A percentile compares a stretch with the other conserved stretches of the same genome.
Evolutionary conservation across 2,888 invertebrate genomes (phyloP).

Genomic region (Oeneis ivallda): DNA sequence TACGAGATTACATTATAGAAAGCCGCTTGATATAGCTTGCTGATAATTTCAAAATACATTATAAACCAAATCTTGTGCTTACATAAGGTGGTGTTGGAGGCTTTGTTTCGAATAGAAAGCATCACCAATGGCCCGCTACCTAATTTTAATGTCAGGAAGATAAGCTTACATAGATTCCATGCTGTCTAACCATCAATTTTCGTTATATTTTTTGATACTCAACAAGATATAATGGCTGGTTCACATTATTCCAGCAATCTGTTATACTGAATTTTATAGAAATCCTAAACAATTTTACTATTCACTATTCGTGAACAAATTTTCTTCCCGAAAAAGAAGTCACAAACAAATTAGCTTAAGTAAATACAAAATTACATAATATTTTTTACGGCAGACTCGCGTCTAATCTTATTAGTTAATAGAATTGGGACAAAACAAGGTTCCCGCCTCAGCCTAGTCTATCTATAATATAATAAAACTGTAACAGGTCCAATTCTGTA

Average conservation of each 20-base stretch:
- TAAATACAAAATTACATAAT: too few relatives aligned
- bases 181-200: constrained; percentile 61
- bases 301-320: too few relatives aligned
- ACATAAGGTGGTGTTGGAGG: constrained; percentile 23
- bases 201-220: constrained; percentile 56
- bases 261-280: not conserved
- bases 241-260: not conserved
- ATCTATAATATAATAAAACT: too few relatives aligned
- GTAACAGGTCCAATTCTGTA: too few relatives aligned
- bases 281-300: too few relatives aligned
- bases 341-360: too few relatives aligned
- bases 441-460: too few relatives aligned
- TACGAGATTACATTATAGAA: constrained; percentile 42
- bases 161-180: constrained; percentile 66
- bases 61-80: constrained; percentile 28
- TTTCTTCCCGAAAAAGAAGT: too few relatives aligned
- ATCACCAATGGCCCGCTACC: constrained; percentile 42
- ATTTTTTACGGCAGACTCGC: not conserved
- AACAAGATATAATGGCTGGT: constrained; percentile 51
- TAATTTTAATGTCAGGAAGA: constrained; percentile 55
- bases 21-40: constrained; percentile 38
- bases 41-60: constrained; percentile 35
- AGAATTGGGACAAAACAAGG: too few relatives aligned
- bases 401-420: too few relatives aligned
- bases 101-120: constrained; percentile 58